Evolutionary conservation across 2,113 vertebrate genomes (phyloP).

Genomic region (Hippocampus barbouri): DNA sequence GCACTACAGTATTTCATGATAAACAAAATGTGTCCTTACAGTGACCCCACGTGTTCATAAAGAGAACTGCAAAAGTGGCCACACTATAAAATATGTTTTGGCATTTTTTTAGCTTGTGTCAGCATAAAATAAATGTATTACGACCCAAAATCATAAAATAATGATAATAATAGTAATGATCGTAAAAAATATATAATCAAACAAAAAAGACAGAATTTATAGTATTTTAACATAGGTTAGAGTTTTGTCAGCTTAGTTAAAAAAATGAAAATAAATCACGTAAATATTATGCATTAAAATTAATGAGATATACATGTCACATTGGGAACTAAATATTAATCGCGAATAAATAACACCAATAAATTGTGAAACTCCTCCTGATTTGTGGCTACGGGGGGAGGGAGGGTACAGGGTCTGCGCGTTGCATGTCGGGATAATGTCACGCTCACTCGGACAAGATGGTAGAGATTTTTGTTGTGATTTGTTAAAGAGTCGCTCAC

Average conservation of each 20-base stretch:
- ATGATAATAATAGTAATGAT: too few species aligned
- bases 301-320: neutral
- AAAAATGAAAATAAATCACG: neutral
- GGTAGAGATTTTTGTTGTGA: conserved; percentile 12
- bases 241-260: neutral
- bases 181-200: too few species aligned
- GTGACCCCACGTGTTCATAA: neutral
- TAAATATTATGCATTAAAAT: neutral
- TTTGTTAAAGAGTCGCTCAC: conserved; percentile 4
- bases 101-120: neutral
- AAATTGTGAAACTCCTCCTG: neutral
- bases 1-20: neutral
- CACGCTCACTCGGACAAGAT: conserved; percentile 55
- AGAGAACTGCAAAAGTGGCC: neutral
- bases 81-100: neutral
- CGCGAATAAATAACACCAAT: too few species aligned
- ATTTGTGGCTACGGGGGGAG: neutral
- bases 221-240: neutral
- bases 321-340: neutral
- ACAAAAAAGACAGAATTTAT: neutral
- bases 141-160: too few species aligned
- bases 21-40: neutral
- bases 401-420: conserved; percentile 13
- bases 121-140: neutral
- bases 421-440: conserved; percentile 56